Base-by-base conservation (phyloP, 2,888 invertebrate species). In the Trilocha varians region DNA sequence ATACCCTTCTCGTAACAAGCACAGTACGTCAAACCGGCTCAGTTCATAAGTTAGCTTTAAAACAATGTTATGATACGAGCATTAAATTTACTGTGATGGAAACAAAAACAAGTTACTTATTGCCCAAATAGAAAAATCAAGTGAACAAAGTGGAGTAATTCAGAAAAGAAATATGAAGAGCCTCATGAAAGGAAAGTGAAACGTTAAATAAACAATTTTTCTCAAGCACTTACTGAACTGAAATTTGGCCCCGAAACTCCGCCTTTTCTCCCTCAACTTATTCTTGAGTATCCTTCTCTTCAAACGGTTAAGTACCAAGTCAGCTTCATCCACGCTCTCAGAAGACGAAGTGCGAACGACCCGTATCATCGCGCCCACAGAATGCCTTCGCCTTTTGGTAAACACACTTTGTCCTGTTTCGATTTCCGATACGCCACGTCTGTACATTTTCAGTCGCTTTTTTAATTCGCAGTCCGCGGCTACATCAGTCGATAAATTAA, bases 321-420 rank as follows among this genome's bases (percentile, higher is more conserved):
- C 87, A 42, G 86, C 87, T 60, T 87, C 87, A 53, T 87, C 87
- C 43, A 86, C 71, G 64, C 87, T 87, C 60, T 87, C 87, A 17
- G 87, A 87, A 34, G 87, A 87, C 46, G 86, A 85, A 61, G 78
- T 77, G 54, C 68, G 67, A 52, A 53, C 59, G 45, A 69, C 55
- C 48, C 59, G 59, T 55, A 67, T 58, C 52, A 62, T 60, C 48
- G 66, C 76, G 64, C 70, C 68, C 50, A 77, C 64, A 38, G 85
- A 83, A 62, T 77, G 74, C 57, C 84, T 70, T 54, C 83, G 68
- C 53, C 65, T 70, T 60, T 69, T 72, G 44, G 64, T 59, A 59
- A 67, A 66, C 53, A 62, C 60, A 64, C 63, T 67, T 42, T 70
- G 57, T 44, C 65, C 68, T 39, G 68, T 51, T 52, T 70, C 73